A percentile compares a stretch with the other conserved stretches of the same genome.
phyloP scores from a whole-genome alignment of 2,113 vertebrate genomes.

The Lepus europaeus region DNA sequence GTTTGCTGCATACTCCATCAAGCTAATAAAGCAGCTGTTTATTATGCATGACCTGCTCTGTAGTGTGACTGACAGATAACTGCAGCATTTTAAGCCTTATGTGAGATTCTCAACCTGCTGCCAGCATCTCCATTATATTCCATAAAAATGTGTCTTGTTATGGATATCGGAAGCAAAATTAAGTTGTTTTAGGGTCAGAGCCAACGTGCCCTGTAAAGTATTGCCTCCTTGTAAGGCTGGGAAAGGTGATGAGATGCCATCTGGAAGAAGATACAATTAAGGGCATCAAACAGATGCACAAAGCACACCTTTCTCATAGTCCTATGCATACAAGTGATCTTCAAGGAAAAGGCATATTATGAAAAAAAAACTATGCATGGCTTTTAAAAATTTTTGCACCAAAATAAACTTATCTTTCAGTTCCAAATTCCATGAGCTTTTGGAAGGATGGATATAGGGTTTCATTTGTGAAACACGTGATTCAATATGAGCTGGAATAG shows the following conservation, averaged over 20 bases:
- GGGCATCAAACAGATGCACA: neutral
- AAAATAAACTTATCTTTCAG: too few relatives aligned
- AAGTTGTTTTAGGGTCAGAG: conserved; percentile 62
- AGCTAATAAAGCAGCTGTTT: conserved; percentile 85
- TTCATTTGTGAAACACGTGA: neutral
- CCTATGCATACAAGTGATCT: too few relatives aligned
- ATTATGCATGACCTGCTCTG: conserved; percentile 79
- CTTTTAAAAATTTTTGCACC: too few relatives aligned
- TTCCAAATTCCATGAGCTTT: too few relatives aligned
- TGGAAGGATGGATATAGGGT: neutral
- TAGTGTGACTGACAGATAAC: conserved; percentile 80
- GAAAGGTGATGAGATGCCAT: neutral
- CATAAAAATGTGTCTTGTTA: conserved; percentile 74
- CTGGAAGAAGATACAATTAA: conserved; percentile 24
- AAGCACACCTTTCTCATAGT: neutral
- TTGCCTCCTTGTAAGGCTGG: neutral
- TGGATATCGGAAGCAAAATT: conserved; percentile 61
- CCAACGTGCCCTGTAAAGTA: conserved; percentile 33
- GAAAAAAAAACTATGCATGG: too few relatives aligned
- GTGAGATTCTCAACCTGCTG: conserved; percentile 70
- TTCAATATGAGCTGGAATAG: neutral
- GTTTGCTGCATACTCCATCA: conserved; percentile 74
- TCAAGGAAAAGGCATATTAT: too few relatives aligned
- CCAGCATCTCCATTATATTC: conserved; percentile 71
- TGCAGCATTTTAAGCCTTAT: conserved; percentile 76